These are phyloP conservation scores for Drosophila basisetae DNA, from an alignment of 2,888 invertebrate species.

Conservation along the genomic window DNA sequence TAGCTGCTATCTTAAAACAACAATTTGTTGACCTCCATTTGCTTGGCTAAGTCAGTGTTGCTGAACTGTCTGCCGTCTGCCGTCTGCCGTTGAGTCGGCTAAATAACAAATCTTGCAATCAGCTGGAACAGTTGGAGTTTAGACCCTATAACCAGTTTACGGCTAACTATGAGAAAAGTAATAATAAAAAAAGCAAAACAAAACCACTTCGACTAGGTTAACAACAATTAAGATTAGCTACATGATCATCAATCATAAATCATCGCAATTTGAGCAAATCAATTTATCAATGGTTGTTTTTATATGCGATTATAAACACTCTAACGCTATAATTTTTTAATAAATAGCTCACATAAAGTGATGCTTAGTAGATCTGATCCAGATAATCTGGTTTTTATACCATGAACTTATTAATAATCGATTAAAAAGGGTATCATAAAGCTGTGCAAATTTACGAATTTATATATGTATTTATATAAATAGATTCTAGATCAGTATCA, in stretches of 20 bases:
- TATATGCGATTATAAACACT: conserved; percentile 14
- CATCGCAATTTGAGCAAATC: conserved; percentile 34
- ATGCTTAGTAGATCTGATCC: conserved; percentile 23
- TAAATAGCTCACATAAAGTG: conserved; percentile 9
- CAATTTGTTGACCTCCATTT: conserved; percentile 41
- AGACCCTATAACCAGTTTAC: conserved; percentile 57
- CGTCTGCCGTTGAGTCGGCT: conserved; percentile 32
- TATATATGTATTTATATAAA: background rate
- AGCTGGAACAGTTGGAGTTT: conserved; percentile 44
- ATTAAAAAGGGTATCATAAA: background rate
- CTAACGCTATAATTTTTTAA: conserved; percentile 17
- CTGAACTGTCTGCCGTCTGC: conserved; percentile 33
- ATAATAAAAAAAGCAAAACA: background rate
- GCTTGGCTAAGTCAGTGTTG: conserved; percentile 14
- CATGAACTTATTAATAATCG: background rate
- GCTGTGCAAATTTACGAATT: background rate
- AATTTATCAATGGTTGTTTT: conserved; percentile 39
- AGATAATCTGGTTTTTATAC: conserved; percentile 42
- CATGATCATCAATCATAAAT: conserved; percentile 51
- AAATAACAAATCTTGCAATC: conserved; percentile 45
- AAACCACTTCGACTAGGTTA: conserved; percentile 19
- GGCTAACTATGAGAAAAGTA: conserved; percentile 5
- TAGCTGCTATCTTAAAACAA: conserved; percentile 11
- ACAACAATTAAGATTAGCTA: conserved; percentile 44
- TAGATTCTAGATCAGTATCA: background rate